Evolutionary conservation across 2,888 invertebrate genomes (phyloP).

Genomic region (Pyrocoelia pectoralis): DNA sequence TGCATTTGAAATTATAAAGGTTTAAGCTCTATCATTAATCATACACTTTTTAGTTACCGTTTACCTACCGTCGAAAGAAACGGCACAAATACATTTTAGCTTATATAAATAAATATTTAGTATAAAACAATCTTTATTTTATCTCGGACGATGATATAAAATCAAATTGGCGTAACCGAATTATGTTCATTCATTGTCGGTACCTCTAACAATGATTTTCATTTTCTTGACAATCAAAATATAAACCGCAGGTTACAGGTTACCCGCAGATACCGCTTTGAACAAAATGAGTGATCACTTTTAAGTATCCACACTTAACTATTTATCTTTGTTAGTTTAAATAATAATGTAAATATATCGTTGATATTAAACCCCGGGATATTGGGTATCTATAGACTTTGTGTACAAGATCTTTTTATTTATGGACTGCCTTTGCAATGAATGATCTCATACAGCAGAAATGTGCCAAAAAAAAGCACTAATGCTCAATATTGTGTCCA

Average conservation of each 20-base stretch:
- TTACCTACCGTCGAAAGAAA: not conserved
- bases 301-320: conserved; percentile 15
- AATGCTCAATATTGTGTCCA: too few species aligned
- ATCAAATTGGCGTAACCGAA: not conserved
- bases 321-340: conserved; percentile 3
- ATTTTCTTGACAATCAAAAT: not conserved
- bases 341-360: not conserved
- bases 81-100: not conserved
- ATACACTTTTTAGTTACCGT: conserved; percentile 27
- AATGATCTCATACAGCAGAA: too few species aligned
- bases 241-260: conserved; percentile 11
- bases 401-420: too few species aligned
- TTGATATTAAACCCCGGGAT: not conserved
- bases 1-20: conserved; percentile 29
- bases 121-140: conserved; percentile 6
- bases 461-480: too few species aligned
- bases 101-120: not conserved
- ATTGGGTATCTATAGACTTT: not conserved
- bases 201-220: conserved; percentile 9
- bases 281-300: conserved; percentile 18
- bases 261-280: conserved; percentile 22
- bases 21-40: conserved; percentile 43
- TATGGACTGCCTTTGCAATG: too few species aligned
- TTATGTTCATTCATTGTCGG: conserved; percentile 12
- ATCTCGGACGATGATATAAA: not conserved